phyloP scores from a whole-genome alignment of 2,797 vertebrate species.

The Amphiprion clarkii region DNA sequence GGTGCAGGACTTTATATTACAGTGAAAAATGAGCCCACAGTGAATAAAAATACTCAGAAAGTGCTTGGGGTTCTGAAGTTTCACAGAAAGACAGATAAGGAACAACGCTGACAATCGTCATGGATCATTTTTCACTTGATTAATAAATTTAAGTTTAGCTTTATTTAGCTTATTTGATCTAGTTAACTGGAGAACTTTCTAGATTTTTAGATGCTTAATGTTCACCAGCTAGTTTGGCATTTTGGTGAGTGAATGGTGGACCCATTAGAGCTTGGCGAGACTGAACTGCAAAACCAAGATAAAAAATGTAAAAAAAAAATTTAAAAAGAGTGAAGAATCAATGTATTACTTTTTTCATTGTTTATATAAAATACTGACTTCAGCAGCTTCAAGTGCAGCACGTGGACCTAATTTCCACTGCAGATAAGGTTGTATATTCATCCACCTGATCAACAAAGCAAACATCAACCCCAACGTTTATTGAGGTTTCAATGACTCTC shows the following conservation, averaged over 20 bases:
- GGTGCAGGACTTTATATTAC: too few relatives aligned
- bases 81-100: too few relatives aligned
- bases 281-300: neutral
- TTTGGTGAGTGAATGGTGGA: too few relatives aligned
- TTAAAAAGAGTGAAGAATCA: neutral
- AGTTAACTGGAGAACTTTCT: neutral
- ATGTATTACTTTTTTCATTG: constrained; percentile 1
- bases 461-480: constrained; percentile 39
- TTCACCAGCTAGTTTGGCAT: too few relatives aligned
- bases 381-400: neutral
- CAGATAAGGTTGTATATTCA: constrained; percentile 32
- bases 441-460: constrained; percentile 32
- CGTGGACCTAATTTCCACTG: neutral
- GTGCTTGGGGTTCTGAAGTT: too few relatives aligned
- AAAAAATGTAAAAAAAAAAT: neutral
- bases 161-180: neutral
- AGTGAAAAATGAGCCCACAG: too few relatives aligned
- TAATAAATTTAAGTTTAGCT: neutral
- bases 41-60: too few relatives aligned
- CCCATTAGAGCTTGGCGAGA: too few relatives aligned
- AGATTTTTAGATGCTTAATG: neutral
- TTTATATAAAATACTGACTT: neutral
- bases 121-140: neutral
- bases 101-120: neutral
- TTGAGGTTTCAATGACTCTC: constrained; percentile 39